Base-by-base conservation (phyloP, 2,888 invertebrate species). In the Acronicta leporina region DNA sequence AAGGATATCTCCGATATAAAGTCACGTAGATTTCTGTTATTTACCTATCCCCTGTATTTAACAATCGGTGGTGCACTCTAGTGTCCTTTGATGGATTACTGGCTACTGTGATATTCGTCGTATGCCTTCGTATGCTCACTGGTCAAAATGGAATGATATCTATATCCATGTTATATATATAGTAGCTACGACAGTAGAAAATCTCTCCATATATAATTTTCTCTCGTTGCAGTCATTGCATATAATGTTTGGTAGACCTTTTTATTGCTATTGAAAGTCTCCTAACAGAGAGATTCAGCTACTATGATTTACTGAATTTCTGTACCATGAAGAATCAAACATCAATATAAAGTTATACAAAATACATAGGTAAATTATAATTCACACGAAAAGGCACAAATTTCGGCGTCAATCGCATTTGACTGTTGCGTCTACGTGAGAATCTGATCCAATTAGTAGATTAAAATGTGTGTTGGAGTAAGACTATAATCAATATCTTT, bases 401-500 rank as follows among this genome's bases (percentile, higher is more conserved):
- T 5, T 25, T 25, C 5, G 7, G 1, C 6, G 7, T 7, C 9
- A 33, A 1, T 10, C 30, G 2, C 9, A 9, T 10, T 33, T 10
- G 30, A 33, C 4, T 33, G 30, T 10, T 33, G 9, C 10, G 30
- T 33, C 1, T 2, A 10, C 9, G 10, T 2, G 10, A 13, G 35
- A 35, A 35, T 3, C 11, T 5, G 5, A 35, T 13, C 5, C 35
- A 35, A 35, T 35, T 35, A 13, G 35, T 35, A n/a, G 35, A 35
- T 35, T 35, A 35, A n/a, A 10, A 11, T 16, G 7, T 11, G 6
- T 11, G 5, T 14, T 4, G 5, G 4, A 8, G 5, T 10, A 5
- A 45, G 30, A 27, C 30, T 30, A 9, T 47, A 48, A 61, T 50
- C 27, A 49, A 61, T 20, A 52, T 30, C 5, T 0, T 38, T 8